A percentile compares a stretch with the other conserved stretches of the same genome.
phyloP scores from a whole-genome alignment of 2,113 vertebrate species.

The Probosciger aterrimus region DNA sequence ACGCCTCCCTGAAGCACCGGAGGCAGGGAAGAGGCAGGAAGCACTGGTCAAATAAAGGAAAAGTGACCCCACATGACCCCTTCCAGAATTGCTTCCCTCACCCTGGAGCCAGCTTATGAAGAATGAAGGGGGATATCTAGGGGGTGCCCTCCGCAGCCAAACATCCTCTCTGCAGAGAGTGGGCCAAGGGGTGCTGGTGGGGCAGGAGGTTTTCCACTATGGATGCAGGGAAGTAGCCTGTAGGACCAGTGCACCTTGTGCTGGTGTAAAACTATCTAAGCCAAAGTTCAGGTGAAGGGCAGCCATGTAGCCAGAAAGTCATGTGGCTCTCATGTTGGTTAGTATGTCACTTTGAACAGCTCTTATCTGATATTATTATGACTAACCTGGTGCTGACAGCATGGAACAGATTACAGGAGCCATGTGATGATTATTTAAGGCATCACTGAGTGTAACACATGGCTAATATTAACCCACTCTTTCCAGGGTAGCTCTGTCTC shows the following conservation, averaged over 20 bases:
- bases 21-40: slow-evolving; percentile 43
- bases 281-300: slow-evolving; percentile 97
- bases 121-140: not conserved
- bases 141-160: not conserved
- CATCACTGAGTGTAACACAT: slow-evolving; percentile 65
- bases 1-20: slow-evolving; percentile 3
- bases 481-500: slow-evolving; percentile 1
- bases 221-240: not conserved
- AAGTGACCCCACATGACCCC: not conserved
- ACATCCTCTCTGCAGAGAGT: not conserved
- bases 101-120: not conserved
- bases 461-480: slow-evolving; percentile 76
- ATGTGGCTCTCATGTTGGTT: slow-evolving; percentile 88
- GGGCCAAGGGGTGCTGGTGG: accelerated
- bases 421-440: slow-evolving; percentile 90
- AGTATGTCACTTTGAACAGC: slow-evolving; percentile 83
- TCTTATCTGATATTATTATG: slow-evolving; percentile 94
- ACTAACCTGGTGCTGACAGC: slow-evolving; percentile 96
- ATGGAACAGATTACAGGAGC: slow-evolving; percentile 89
- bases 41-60: not conserved
- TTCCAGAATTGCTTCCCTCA: not conserved
- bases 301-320: slow-evolving; percentile 86
- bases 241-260: not conserved
- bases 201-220: not conserved
- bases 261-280: slow-evolving; percentile 74